A percentile compares a stretch with the other conserved stretches of the same genome.
Conservation (phyloP, 2,888 invertebrate species). For the Nematopogon swammerdamellus region DNA sequence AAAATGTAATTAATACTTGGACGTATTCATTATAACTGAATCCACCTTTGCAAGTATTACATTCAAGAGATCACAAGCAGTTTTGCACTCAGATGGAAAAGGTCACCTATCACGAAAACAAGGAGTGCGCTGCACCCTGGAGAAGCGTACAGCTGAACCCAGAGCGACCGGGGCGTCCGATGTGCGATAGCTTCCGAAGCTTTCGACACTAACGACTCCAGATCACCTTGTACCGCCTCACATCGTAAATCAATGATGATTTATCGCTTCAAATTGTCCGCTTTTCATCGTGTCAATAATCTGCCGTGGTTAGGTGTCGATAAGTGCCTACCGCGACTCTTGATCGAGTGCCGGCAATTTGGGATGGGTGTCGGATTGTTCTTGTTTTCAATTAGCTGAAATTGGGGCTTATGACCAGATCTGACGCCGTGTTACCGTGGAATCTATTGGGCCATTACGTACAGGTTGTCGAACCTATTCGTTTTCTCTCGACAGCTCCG, state of each 20-base stretch:
- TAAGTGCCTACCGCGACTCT: constrained; percentile 52
- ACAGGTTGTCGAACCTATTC: too few species aligned
- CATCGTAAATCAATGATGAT: constrained; percentile 20
- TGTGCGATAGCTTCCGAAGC: background rate
- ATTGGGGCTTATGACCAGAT: constrained; percentile 33
- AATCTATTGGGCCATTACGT: background rate
- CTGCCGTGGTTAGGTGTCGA: constrained; percentile 44
- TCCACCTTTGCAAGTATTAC: too few species aligned
- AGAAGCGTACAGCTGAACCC: too few species aligned
- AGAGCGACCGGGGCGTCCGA: too few species aligned
- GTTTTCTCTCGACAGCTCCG: too few species aligned
- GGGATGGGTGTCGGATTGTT: constrained; percentile 39
- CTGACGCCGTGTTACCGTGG: background rate
- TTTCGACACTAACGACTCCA: background rate
- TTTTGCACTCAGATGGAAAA: too few species aligned
- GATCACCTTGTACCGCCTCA: background rate
- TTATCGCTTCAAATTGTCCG: constrained; percentile 53
- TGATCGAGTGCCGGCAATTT: constrained; percentile 56
- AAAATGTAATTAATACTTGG: too few species aligned
- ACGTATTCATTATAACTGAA: too few species aligned
- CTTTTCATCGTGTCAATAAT: constrained; percentile 44
- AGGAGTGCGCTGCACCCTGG: too few species aligned
- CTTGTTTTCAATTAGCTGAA: constrained; percentile 48
- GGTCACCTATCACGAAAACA: too few species aligned
- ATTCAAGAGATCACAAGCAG: too few species aligned